Percentiles rank a stretch among this genome's conserved stretches.
phyloP scores from a whole-genome alignment of 2,113 vertebrate genomes.

The Vidua macroura region DNA sequence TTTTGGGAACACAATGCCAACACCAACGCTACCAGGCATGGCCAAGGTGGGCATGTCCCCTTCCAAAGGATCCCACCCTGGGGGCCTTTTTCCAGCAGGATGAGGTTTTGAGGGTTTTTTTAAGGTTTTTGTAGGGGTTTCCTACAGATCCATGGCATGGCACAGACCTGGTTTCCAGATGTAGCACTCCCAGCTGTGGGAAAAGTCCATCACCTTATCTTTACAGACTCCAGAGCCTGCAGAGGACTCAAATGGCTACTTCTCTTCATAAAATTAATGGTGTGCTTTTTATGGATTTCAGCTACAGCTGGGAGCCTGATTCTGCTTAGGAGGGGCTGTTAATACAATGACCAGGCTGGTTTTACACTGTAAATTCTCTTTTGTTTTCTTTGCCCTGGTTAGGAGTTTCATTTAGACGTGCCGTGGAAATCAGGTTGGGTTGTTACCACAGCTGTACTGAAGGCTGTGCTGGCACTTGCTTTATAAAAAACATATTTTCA shows the following conservation, averaged over 20 bases:
- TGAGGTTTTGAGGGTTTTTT: neutral
- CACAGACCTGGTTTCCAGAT: neutral
- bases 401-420: slow-evolving; percentile 3
- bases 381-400: slow-evolving; percentile 33
- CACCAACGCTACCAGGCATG: fast-evolving
- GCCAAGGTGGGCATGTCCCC: fast-evolving
- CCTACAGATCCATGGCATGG: neutral
- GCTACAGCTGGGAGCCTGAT: slow-evolving; percentile 37
- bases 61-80: fast-evolving
- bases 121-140: neutral
- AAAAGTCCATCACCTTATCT: slow-evolving; percentile 28
- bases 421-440: slow-evolving; percentile 15
- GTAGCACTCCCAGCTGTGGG: neutral
- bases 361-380: slow-evolving; percentile 1
- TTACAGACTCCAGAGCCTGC: slow-evolving; percentile 50
- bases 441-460: slow-evolving; percentile 26
- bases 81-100: neutral
- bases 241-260: slow-evolving; percentile 35
- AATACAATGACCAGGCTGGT: slow-evolving; percentile 38
- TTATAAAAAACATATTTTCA: slow-evolving; percentile 58
- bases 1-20: neutral
- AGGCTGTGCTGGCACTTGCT: neutral
- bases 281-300: slow-evolving; percentile 32
- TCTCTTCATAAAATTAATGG: slow-evolving; percentile 59
- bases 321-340: slow-evolving; percentile 35